These are phyloP conservation scores for Bagarius yarrelli DNA, from an alignment of 2,113 vertebrate species.

Conservation along the genomic window DNA sequence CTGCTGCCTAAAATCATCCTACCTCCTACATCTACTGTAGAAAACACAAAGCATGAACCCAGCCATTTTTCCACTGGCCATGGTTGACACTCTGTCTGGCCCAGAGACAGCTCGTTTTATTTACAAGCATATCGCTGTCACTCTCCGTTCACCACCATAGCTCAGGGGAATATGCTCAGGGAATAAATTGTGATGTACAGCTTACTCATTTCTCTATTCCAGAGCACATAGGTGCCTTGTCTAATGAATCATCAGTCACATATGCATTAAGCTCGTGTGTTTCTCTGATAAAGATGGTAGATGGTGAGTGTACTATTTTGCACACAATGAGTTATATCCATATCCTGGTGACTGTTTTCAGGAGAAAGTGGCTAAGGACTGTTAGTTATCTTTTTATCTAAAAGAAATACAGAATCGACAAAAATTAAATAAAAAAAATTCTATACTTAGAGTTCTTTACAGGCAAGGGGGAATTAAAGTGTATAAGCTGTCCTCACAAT, in stretches of 20 bases:
- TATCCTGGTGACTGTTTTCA: conserved; percentile 54
- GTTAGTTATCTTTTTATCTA: conserved; percentile 5
- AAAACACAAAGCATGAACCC: conserved; percentile 43
- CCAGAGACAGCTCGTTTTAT: conserved; percentile 54
- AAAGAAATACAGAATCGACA: background rate
- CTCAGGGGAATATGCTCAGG: conserved; percentile 49
- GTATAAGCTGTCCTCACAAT: conserved; percentile 82
- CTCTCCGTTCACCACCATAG: conserved; percentile 44
- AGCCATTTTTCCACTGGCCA: conserved; percentile 46
- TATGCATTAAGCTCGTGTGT: conserved; percentile 23
- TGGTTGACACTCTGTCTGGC: conserved; percentile 51
- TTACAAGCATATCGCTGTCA: conserved; percentile 53
- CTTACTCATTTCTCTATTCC: conserved; percentile 39
- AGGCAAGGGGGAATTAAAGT: conserved; percentile 82
- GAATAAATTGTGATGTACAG: conserved; percentile 49
- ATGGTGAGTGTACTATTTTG: background rate
- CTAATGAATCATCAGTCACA: conserved; percentile 51
- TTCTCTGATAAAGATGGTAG: conserved; percentile 35
- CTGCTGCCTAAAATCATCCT: conserved; percentile 18
- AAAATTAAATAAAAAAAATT: background rate
- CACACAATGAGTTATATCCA: background rate
- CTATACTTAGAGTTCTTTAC: conserved; percentile 80
- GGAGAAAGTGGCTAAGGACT: conserved; percentile 87
- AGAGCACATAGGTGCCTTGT: conserved; percentile 44
- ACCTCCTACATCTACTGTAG: conserved; percentile 32